A percentile compares a stretch with the other conserved stretches of the same genome.
These are phyloP conservation scores for Hystrix cristata DNA, from an alignment of 2,113 vertebrate genomes.

Conservation along the genomic window DNA sequence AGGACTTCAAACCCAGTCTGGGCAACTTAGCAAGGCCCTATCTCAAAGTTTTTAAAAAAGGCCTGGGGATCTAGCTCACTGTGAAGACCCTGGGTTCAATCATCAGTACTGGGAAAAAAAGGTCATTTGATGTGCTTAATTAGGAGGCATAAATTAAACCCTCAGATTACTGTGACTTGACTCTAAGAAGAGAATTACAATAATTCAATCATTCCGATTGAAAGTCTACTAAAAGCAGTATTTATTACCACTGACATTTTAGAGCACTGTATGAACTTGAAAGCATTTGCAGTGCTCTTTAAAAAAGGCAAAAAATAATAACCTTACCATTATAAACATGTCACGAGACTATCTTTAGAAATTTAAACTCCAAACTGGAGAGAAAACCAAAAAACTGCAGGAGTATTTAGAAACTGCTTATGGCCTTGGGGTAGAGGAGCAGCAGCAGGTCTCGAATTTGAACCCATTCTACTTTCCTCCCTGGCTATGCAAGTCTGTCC, in stretches of 20 bases:
- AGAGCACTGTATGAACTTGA: neutral
- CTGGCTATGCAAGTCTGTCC: neutral
- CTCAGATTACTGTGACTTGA: neutral
- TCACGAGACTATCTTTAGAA: slow-evolving; percentile 40
- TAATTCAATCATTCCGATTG: neutral
- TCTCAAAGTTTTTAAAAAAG: neutral
- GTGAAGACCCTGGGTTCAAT: neutral
- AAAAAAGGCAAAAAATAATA: slow-evolving; percentile 33
- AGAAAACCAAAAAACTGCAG: slow-evolving; percentile 17
- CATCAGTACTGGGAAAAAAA: neutral
- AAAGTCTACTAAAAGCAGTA: neutral
- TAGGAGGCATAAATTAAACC: neutral
- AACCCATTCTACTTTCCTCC: neutral
- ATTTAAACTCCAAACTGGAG: slow-evolving; percentile 33
- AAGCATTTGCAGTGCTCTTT: slow-evolving; percentile 52
- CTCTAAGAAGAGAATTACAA: neutral
- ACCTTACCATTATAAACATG: slow-evolving; percentile 44
- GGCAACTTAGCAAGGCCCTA: neutral
- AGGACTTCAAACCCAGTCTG: neutral
- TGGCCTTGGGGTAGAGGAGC: neutral
- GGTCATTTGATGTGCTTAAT: neutral
- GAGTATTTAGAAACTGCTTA: neutral
- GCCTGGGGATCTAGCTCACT: neutral
- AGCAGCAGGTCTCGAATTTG: neutral
- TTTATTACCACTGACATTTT: slow-evolving; percentile 34